Evolutionary conservation across 2,797 vertebrate genomes (phyloP).

Genomic region (Peromyscus eremicus): DNA sequence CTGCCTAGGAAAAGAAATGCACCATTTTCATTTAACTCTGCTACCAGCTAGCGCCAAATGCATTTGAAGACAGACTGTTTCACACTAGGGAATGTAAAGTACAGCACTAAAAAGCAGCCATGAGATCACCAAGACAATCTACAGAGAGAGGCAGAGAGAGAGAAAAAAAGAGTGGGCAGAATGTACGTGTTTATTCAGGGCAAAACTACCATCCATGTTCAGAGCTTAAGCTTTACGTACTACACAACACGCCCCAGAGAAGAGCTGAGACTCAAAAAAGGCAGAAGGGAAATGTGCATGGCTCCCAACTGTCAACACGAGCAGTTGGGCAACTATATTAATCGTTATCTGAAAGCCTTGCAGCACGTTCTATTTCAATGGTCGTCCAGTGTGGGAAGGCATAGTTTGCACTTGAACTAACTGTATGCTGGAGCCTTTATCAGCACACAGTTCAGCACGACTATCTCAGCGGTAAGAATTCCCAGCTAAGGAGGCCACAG

Average conservation of each 20-base stretch:
- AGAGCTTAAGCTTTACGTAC: constrained; percentile 64
- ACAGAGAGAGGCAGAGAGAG: not conserved
- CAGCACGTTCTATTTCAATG: constrained; percentile 38
- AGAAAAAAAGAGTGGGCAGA: not conserved
- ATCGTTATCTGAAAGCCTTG: constrained; percentile 45
- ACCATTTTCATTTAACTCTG: constrained; percentile 71
- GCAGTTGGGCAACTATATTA: constrained; percentile 67
- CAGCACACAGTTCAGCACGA: not conserved
- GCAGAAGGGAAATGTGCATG: constrained; percentile 59
- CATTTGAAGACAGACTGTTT: constrained; percentile 71
- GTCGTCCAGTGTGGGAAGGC: not conserved
- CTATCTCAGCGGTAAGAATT: not conserved
- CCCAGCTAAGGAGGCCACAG: not conserved
- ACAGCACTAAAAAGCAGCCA: constrained; percentile 62
- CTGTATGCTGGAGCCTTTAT: not conserved
- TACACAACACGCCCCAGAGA: constrained; percentile 58
- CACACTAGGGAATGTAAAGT: constrained; percentile 68
- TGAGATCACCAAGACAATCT: constrained; percentile 57
- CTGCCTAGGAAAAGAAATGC: constrained; percentile 47
- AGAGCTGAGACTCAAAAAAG: constrained; percentile 48
- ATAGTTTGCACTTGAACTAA: constrained; percentile 35
- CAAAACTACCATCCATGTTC: constrained; percentile 36
- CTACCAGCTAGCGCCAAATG: constrained; percentile 31
- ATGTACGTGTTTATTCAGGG: constrained; percentile 60
- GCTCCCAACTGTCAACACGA: constrained; percentile 70